Percentiles rank a stretch among this genome's conserved stretches.
phyloP scores from a whole-genome alignment of 2,888 invertebrate species.

The Lordiphosa andalusiaca region DNA sequence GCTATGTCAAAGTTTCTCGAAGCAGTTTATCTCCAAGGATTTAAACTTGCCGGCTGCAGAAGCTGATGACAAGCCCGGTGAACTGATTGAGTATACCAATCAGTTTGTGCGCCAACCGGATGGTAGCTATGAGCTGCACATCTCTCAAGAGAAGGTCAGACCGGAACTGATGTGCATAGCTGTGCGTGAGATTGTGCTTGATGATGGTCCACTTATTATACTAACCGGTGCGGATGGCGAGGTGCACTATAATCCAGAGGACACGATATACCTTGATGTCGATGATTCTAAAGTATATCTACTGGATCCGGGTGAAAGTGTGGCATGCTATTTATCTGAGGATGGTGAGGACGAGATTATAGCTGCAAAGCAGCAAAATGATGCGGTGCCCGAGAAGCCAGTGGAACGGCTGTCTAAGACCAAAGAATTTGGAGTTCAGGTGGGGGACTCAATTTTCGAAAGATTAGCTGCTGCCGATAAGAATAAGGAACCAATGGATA shows the following conservation, averaged over 20 bases:
- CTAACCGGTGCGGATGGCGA: background rate
- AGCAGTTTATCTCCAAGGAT: background rate
- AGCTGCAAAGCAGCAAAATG: background rate
- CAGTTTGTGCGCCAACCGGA: constrained; percentile 1
- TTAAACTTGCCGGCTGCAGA: background rate
- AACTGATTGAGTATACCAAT: background rate
- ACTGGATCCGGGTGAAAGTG: constrained; percentile 4
- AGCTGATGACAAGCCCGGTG: background rate
- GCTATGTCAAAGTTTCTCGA: background rate
- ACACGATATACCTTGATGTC: constrained; percentile 1
- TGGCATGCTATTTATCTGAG: background rate
- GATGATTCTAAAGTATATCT: background rate
- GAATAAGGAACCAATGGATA: no score
- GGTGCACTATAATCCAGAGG: constrained; percentile 2
- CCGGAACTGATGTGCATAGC: background rate
- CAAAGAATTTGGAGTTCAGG: no score
- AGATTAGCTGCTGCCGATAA: no score
- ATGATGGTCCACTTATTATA: constrained; percentile 8
- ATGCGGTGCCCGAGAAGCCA: no score
- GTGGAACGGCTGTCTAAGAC: no score
- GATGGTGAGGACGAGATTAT: no score
- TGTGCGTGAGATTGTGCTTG: constrained; percentile 5
- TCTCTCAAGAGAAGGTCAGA: background rate
- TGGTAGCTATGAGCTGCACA: background rate
- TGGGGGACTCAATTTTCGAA: no score